Evolutionary conservation across 2,888 invertebrate genomes (phyloP), one percentile per base, ranked within the genome.

Genomic region (Malthinus seriepunctatus): DNA sequence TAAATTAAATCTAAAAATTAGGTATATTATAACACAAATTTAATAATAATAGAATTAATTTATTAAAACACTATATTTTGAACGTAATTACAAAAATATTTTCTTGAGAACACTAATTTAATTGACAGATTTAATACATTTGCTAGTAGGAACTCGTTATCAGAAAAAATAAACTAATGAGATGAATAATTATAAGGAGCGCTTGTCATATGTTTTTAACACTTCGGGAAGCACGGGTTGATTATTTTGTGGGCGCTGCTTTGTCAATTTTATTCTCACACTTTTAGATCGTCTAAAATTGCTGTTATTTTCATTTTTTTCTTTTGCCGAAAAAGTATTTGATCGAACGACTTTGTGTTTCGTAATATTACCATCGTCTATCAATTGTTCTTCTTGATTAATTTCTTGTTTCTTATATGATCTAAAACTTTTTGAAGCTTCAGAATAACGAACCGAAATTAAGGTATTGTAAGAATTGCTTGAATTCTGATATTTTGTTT

Each of bases 201-300:
- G 56, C 58, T 68, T 72, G 56, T 74, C 71, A 55, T 74, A 75
- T 23, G 73, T 72, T 12, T 69, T 65, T 54, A 75, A 58, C 33
- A 75, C 73, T 15, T 66, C 66, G 4, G 75, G 68, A 54, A 74
- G 64, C 33, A 71, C 62, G 1, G 73, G 72, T 55, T 69, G 69
- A 51, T 52, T 66, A 31, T 71, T 67, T 37, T 69, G 66, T 37
- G 64, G 62, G 39, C 57, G 65, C 10, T 67, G 65, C 56, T 66
- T 67, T 32, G 64, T 64, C 32, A 69, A 70, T 52, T 67, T 72
- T 48, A 69, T 46, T 60, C 72, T 71, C 39, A 72, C 60, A 32
- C 68, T 64, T 49, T 69, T 63, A 71, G 70, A 71, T 39, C 69
- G 57, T 46, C 66, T 60, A 37, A 62, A 58, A 34, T 35, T 32